Conservation (phyloP, 2,113 vertebrate species). For the Chloroceryle aenea region DNA sequence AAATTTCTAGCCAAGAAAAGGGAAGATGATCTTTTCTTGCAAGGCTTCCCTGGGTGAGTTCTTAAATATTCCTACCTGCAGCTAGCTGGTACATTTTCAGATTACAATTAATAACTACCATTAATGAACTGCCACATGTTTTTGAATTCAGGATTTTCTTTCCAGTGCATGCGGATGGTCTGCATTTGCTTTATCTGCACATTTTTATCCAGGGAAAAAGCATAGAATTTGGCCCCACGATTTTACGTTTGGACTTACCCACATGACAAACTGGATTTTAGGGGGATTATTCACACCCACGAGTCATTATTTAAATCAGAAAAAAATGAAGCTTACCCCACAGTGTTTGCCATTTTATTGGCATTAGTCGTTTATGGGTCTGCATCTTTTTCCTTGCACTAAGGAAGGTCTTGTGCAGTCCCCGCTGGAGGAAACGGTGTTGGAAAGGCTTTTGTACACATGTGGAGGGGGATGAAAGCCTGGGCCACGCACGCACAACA, state of each 20-base stretch:
- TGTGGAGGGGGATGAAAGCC: neutral
- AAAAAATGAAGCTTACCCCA: neutral
- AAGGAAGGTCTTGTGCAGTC: neutral
- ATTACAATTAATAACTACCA: neutral
- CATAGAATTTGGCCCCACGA: neutral
- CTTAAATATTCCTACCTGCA: neutral
- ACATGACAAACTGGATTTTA: neutral
- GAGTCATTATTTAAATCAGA: neutral
- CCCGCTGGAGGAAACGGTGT: neutral
- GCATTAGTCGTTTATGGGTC: neutral
- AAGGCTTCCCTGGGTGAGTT: neutral
- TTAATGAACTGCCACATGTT: neutral
- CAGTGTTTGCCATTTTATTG: neutral
- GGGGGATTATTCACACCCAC: neutral
- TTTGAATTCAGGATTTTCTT: neutral
- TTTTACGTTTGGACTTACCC: neutral
- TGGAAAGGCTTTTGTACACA: neutral
- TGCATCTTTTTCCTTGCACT: neutral
- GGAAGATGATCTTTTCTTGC: neutral
- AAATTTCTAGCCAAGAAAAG: conserved; percentile 7
- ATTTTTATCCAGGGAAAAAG: neutral
- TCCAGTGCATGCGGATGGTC: neutral
- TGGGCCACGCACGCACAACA: neutral
- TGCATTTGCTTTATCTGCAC: neutral
- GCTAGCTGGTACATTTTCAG: neutral